Evolutionary conservation across 2,113 vertebrate species (phyloP).

Genomic region (Dolichotis patagonum): DNA sequence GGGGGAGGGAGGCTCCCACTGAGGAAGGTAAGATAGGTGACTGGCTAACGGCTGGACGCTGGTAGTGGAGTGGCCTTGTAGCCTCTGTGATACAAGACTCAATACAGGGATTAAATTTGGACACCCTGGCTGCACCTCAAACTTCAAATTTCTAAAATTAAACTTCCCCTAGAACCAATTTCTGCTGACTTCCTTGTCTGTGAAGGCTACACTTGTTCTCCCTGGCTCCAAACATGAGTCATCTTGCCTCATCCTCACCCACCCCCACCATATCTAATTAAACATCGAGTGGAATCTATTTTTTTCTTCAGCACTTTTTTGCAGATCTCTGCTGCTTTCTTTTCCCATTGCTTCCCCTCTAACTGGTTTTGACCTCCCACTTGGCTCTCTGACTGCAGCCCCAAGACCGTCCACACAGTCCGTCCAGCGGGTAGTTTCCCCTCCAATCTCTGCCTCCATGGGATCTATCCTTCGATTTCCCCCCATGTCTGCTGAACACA

Average conservation of each 20-base stretch:
- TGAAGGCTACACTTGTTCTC: slow-evolving; percentile 55
- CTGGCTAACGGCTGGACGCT: not conserved
- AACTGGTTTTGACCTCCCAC: not conserved
- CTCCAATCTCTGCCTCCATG: not conserved
- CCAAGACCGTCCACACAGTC: not conserved
- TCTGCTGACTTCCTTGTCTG: slow-evolving; percentile 69
- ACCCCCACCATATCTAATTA: slow-evolving; percentile 50
- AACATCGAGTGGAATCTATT: not conserved
- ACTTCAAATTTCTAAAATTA: slow-evolving; percentile 61
- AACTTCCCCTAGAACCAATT: slow-evolving; percentile 55
- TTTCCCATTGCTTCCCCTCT: not conserved
- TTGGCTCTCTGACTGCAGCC: not conserved
- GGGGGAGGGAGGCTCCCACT: not conserved
- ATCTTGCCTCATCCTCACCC: slow-evolving; percentile 36
- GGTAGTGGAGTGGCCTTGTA: not conserved
- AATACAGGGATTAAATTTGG: slow-evolving; percentile 30
- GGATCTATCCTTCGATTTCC: not conserved
- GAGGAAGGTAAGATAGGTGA: not conserved
- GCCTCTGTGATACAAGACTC: not conserved
- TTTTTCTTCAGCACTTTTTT: slow-evolving; percentile 11
- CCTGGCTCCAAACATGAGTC: slow-evolving; percentile 53
- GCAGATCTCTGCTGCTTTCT: slow-evolving; percentile 36
- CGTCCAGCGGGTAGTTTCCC: not conserved
- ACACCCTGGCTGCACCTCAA: slow-evolving; percentile 41
- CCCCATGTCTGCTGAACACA: not conserved